Evolutionary conservation across 2,888 invertebrate genomes (phyloP).

Genomic region (Tiphia femorata): DNA sequence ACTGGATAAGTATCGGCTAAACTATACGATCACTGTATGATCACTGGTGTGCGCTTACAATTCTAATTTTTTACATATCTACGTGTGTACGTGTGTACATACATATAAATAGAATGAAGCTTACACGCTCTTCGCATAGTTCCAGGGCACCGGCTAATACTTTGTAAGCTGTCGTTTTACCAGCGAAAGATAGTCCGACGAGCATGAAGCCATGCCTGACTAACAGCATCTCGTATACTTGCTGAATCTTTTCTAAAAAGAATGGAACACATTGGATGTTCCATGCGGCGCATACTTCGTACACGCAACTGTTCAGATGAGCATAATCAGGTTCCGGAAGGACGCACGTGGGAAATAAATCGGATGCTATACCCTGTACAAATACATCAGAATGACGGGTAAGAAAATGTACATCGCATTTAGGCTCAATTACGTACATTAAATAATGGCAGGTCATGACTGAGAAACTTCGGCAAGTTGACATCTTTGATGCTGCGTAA

Average conservation of each 20-base stretch:
- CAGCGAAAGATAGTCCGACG: conserved; percentile 74
- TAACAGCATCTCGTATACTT: conserved; percentile 76
- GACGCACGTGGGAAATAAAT: conserved; percentile 74
- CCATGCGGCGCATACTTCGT: conserved; percentile 76
- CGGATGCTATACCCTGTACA: conserved; percentile 75
- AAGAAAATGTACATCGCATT: neutral
- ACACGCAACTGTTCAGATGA: conserved; percentile 75
- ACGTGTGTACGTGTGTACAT: neutral
- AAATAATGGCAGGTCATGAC: conserved; percentile 73
- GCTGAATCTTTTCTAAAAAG: conserved; percentile 74
- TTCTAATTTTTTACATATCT: too few species aligned
- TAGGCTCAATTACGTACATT: conserved; percentile 63
- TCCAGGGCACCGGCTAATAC: conserved; percentile 71
- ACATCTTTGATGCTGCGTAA: conserved; percentile 77
- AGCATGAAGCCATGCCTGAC: conserved; percentile 76
- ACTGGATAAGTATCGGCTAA: too few species aligned
- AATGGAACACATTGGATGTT: conserved; percentile 84
- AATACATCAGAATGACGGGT: conserved; percentile 55
- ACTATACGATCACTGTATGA: too few species aligned
- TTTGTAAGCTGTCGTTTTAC: conserved; percentile 72
- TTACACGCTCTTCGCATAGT: conserved; percentile 71
- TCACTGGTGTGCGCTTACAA: too few species aligned
- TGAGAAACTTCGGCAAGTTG: conserved; percentile 76
- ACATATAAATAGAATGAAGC: neutral
- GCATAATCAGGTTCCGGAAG: conserved; percentile 82